phyloP scores from a whole-genome alignment of 2,888 invertebrate species.

The Teinopalpus imperialis region DNA sequence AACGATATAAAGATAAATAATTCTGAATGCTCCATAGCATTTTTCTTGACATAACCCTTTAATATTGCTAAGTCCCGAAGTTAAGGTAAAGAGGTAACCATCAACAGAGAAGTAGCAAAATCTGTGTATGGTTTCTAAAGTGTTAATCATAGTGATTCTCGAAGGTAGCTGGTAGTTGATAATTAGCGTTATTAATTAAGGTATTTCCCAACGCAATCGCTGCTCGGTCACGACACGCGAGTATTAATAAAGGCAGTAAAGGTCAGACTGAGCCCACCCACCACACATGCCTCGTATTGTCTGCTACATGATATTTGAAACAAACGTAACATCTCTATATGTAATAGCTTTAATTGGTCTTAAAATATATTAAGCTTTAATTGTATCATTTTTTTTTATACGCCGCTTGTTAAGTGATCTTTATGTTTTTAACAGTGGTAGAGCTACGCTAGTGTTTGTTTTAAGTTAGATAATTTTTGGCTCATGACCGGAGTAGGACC shows the following conservation, averaged over 20 bases:
- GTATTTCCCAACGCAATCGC: slow-evolving; percentile 51
- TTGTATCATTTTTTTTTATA: too few relatives aligned
- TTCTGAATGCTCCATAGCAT: too few relatives aligned
- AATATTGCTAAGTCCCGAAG: too few relatives aligned
- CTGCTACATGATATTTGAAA: slow-evolving; percentile 6
- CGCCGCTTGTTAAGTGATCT: too few relatives aligned
- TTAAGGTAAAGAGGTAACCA: too few relatives aligned
- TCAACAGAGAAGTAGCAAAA: not conserved
- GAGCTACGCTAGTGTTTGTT: too few relatives aligned
- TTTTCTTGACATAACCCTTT: too few relatives aligned
- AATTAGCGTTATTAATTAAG: slow-evolving; percentile 64
- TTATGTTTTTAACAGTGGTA: too few relatives aligned
- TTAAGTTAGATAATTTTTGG: too few relatives aligned
- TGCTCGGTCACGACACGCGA: slow-evolving; percentile 50
- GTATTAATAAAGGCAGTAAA: slow-evolving; percentile 49
- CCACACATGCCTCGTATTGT: slow-evolving; percentile 31
- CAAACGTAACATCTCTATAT: slow-evolving; percentile 3
- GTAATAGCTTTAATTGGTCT: slow-evolving; percentile 2
- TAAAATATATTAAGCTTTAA: too few relatives aligned
- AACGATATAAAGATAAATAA: too few relatives aligned
- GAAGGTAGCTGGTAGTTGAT: slow-evolving; percentile 38
- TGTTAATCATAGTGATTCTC: slow-evolving; percentile 33
- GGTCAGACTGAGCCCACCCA: slow-evolving; percentile 48
- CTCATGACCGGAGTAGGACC: too few relatives aligned
- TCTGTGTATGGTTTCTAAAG: slow-evolving; percentile 32